A percentile compares a stretch with the other conserved stretches of the same genome.
These are phyloP conservation scores for Colostygia pectinataria DNA, from an alignment of 2,888 invertebrate genomes.

Conservation along the genomic window DNA sequence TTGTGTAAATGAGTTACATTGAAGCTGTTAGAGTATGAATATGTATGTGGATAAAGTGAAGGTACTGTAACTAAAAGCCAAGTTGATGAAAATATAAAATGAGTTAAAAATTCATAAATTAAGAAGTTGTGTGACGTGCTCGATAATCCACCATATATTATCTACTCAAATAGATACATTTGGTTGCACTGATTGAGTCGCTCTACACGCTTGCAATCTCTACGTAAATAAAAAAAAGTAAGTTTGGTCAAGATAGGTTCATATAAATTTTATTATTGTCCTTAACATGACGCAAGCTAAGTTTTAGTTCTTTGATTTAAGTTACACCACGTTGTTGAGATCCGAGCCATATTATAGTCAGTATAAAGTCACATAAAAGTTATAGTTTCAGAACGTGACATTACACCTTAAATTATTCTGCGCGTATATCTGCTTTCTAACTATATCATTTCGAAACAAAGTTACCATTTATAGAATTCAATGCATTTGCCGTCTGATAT, in stretches of 20 bases:
- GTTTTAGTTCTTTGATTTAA: not conserved
- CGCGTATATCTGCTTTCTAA: constrained; percentile 1
- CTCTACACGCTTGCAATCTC: too few relatives aligned
- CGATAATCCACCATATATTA: too few relatives aligned
- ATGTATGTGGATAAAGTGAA: constrained; percentile 31
- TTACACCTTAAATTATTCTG: constrained; percentile 11
- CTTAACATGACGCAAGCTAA: not conserved
- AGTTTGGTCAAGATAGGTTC: too few relatives aligned
- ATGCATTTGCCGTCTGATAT: constrained; percentile 39
- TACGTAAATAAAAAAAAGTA: too few relatives aligned
- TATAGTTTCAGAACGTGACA: constrained; percentile 14
- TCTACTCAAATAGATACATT: too few relatives aligned
- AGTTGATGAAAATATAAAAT: constrained; percentile 5
- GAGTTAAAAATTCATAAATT: too few relatives aligned
- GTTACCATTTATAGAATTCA: constrained; percentile 32
- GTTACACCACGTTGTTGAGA: not conserved
- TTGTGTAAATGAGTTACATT: constrained; percentile 37
- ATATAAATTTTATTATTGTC: too few relatives aligned
- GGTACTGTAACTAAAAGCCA: constrained; percentile 7
- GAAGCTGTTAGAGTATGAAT: constrained; percentile 32
- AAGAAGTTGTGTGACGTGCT: too few relatives aligned
- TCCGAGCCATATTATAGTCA: not conserved
- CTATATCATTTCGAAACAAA: constrained; percentile 17
- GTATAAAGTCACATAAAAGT: constrained; percentile 1
- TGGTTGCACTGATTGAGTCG: too few relatives aligned